Evolutionary conservation across 2,113 vertebrate genomes (phyloP), one percentile per base, ranked within the genome.

Genomic region (Lasiurus borealis): DNA sequence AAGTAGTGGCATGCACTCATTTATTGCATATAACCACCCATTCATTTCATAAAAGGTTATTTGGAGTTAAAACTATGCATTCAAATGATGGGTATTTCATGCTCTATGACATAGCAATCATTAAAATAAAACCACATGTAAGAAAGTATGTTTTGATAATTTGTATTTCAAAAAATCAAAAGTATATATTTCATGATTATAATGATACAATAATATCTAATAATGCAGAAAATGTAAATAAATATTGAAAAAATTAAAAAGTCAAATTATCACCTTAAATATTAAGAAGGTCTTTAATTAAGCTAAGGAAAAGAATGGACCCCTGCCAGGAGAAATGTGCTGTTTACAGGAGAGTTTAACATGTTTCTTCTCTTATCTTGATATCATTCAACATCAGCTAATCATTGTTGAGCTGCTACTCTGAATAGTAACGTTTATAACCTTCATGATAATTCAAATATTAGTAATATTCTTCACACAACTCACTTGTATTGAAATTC

Each of bases 81-180:
- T 83, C 72, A 85, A 69, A 48, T 8, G 21, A 23, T 62, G 6
- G 23, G 1, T 40, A 88, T 68, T 76, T 73, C 34, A 36, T 44
- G n/a, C 11, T 59, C 5, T 36, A 31, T 66, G 2, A 46, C 44
- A 90, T 85, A 44, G 69, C 4, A 66, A 68, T 85, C 14, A n/a
- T 88, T 69, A 83, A 92, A 88, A 36, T 46, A 73, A 93, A 93
- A 91, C 50, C 8, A 3, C 48, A 76, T 19, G 2, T 48, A 87
- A 75, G 29, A 12, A 93, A 90, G 36, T 86, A 21, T 54, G 27
- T 27, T 71, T 94, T 81, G 34, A 54, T 66, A 23, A 77, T 34
- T 19, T 90, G 3, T 44, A 29, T 77, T 88, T 12, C 44, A 91
- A 77, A 85, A 85, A 68, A 81, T 10, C 90, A 88, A 59, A 27